Percentiles rank a stretch among this genome's conserved stretches.
Evolutionary conservation across 2,113 vertebrate species (phyloP).

Genomic region (Circaetus gallicus): DNA sequence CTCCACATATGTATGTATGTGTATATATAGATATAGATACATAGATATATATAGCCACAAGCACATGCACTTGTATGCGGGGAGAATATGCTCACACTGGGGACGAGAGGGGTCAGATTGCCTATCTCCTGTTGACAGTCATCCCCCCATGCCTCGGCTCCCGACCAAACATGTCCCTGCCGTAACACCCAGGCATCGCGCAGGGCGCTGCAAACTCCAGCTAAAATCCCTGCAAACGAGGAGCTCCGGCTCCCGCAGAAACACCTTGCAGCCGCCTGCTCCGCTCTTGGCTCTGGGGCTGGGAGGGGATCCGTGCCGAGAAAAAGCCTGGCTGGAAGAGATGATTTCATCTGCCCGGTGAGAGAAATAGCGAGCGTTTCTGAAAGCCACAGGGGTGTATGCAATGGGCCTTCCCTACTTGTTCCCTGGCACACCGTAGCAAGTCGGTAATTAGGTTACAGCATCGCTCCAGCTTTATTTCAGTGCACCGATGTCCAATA

Average conservation of each 20-base stretch:
- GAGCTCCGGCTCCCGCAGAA: background rate
- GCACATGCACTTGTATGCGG: background rate
- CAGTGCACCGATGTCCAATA: background rate
- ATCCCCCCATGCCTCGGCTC: background rate
- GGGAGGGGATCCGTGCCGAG: background rate
- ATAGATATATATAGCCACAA: background rate
- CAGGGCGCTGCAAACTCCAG: background rate
- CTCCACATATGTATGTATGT: accelerated
- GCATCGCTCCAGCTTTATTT: background rate
- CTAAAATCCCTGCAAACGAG: background rate
- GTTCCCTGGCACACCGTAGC: background rate
- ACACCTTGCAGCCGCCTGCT: background rate
- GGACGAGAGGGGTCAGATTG: background rate
- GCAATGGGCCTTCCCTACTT: background rate
- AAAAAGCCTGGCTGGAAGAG: background rate
- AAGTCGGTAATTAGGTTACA: background rate
- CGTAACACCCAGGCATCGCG: accelerated
- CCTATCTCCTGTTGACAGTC: background rate
- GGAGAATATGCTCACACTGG: background rate
- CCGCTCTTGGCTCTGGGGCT: background rate
- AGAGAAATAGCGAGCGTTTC: background rate
- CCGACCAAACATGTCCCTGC: background rate
- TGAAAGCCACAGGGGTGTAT: background rate
- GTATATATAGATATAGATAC: background rate
- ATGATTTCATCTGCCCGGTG: background rate